Percentiles rank a stretch among this genome's conserved stretches.
These are phyloP conservation scores for Mylabris phalerata DNA, from an alignment of 1,140 invertebrate species.

Conservation along the genomic window DNA sequence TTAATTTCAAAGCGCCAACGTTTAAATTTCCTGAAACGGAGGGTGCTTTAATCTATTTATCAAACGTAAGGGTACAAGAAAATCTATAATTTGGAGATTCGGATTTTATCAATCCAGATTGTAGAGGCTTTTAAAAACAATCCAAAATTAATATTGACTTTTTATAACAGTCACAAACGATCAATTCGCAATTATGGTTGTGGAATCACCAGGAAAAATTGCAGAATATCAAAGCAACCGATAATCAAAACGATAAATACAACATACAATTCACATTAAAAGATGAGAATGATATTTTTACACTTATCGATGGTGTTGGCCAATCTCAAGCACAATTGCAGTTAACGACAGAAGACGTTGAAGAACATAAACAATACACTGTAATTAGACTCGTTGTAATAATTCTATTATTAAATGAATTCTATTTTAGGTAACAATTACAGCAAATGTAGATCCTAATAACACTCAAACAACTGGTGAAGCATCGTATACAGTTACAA, in stretches of 20 bases:
- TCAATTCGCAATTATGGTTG: conserved; percentile 21
- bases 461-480: background rate
- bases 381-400: conserved; percentile 7
- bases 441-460: background rate
- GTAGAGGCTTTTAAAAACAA: no score
- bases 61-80: conserved; percentile 15
- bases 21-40: conserved; percentile 40
- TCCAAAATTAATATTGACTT: no score
- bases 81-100: no score
- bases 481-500: background rate
- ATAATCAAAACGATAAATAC: conserved; percentile 11
- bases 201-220: conserved; percentile 22
- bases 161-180: conserved; percentile 20
- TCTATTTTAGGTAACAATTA: conserved; percentile 3
- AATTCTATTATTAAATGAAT: background rate
- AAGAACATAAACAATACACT: conserved; percentile 1
- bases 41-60: conserved; percentile 31
- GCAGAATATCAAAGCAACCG: conserved; percentile 4
- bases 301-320: background rate
- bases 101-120: no score
- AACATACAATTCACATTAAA: background rate
- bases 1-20: conserved; percentile 45
- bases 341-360: background rate
- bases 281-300: conserved; percentile 1
- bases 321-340: background rate